A percentile compares a stretch with the other conserved stretches of the same genome.
Conservation (phyloP, 2,888 invertebrate species). For the Hirtodrosophila alboralis region DNA sequence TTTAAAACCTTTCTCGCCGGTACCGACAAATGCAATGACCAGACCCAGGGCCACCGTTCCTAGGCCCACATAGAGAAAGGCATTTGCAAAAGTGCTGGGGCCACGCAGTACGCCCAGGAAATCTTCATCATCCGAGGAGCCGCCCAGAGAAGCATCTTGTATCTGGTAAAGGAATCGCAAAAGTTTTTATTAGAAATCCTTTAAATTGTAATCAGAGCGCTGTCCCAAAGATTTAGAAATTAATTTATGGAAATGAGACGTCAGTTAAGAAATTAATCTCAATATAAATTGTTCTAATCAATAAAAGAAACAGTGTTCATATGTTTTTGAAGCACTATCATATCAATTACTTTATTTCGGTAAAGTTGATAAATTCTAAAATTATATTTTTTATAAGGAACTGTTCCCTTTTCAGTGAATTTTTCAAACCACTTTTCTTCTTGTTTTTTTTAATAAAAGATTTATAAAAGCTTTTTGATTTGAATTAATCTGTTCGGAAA, state of each 20-base stretch:
- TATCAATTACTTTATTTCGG: too few relatives aligned
- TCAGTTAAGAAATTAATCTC: too few relatives aligned
- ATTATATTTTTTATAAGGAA: too few relatives aligned
- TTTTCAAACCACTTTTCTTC: too few relatives aligned
- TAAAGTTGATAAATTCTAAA: too few relatives aligned
- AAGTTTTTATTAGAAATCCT: slow-evolving; percentile 1
- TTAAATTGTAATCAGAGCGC: slow-evolving; percentile 6
- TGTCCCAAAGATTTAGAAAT: slow-evolving; percentile 5
- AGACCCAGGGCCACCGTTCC: slow-evolving; percentile 93
- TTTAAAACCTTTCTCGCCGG: slow-evolving; percentile 94
- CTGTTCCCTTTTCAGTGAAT: too few relatives aligned
- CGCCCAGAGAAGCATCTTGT: slow-evolving; percentile 93
- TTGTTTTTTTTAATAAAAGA: too few relatives aligned
- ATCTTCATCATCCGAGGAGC: slow-evolving; percentile 90
- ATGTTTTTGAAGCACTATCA: too few relatives aligned
- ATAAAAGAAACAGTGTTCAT: too few relatives aligned
- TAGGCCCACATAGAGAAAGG: slow-evolving; percentile 93
- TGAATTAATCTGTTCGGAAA: too few relatives aligned
- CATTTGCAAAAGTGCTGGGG: slow-evolving; percentile 92
- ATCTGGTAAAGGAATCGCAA: slow-evolving; percentile 85
- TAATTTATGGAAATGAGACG: background rate
- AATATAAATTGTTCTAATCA: too few relatives aligned
- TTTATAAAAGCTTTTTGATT: too few relatives aligned
- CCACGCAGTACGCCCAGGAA: slow-evolving; percentile 87
- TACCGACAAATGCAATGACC: slow-evolving; percentile 94